Percentiles rank a stretch among this genome's conserved stretches.
Evolutionary conservation across 2,888 invertebrate genomes (phyloP).

Genomic region (Archips xylosteana): DNA sequence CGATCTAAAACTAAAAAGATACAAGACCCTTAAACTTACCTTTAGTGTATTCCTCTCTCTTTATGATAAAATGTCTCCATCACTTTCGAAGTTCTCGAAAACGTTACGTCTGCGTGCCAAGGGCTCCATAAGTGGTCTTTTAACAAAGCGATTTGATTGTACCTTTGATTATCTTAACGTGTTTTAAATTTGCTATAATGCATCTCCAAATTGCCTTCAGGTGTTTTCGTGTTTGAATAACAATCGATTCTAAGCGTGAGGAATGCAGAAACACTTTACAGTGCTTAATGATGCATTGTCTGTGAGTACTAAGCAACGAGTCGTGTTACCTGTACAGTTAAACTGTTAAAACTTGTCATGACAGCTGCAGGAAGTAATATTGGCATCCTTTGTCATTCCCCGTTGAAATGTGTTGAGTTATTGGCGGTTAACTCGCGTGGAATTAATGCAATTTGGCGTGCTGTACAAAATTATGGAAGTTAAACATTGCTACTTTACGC

Average conservation of each 20-base stretch:
- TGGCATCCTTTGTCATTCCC: slow-evolving; percentile 31
- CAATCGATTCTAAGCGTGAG: slow-evolving; percentile 14
- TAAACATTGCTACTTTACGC: slow-evolving; percentile 7
- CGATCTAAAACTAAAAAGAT: neutral
- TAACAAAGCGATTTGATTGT: slow-evolving; percentile 30
- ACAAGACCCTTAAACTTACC: neutral
- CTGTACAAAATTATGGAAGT: slow-evolving; percentile 30
- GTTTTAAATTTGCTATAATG: slow-evolving; percentile 35
- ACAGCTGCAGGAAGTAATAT: slow-evolving; percentile 35
- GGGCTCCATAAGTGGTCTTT: slow-evolving; percentile 27
- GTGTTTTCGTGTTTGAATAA: slow-evolving; percentile 24
- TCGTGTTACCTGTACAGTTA: slow-evolving; percentile 14
- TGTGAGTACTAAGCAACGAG: slow-evolving; percentile 1
- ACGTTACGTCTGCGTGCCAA: neutral
- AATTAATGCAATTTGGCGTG: slow-evolving; percentile 37
- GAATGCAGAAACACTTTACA: slow-evolving; percentile 1
- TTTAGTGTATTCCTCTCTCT: neutral
- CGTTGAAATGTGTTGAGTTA: slow-evolving; percentile 1
- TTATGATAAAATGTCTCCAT: neutral
- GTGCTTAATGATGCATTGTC: slow-evolving; percentile 21
- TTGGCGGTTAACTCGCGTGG: slow-evolving; percentile 1
- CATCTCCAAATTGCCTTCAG: slow-evolving; percentile 25
- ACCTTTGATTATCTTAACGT: slow-evolving; percentile 25
- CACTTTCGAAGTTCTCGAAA: neutral
- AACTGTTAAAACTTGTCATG: slow-evolving; percentile 7